These are phyloP conservation scores for Notolepis coatsorum DNA, from an alignment of 2,797 vertebrate species.

Conservation along the genomic window DNA sequence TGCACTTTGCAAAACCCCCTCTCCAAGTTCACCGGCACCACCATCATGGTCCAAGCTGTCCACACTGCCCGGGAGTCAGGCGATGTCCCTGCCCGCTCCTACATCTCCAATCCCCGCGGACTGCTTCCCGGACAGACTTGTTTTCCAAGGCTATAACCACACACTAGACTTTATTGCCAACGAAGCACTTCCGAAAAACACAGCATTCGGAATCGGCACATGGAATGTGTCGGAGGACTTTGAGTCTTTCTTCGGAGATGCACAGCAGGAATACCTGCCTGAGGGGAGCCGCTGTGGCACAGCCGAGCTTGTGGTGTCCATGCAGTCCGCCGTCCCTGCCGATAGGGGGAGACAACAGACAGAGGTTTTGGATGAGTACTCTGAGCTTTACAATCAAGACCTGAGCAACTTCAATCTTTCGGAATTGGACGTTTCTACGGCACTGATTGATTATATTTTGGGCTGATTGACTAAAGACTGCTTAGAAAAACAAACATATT, in stretches of 20 bases:
- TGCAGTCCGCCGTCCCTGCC: not conserved
- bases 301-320: not conserved
- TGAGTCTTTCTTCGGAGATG: constrained; percentile 25
- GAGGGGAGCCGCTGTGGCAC: constrained; percentile 10
- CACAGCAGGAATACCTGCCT: constrained; percentile 3
- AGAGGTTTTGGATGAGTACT: constrained; percentile 38
- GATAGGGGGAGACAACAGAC: constrained; percentile 2
- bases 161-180: not conserved
- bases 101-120: constrained; percentile 17
- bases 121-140: not conserved
- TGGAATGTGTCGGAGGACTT: constrained; percentile 49
- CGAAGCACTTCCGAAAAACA: not conserved
- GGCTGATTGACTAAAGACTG: constrained; percentile 17
- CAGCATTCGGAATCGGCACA: not conserved
- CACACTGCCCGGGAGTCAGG: not conserved
- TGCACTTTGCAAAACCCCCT: not conserved
- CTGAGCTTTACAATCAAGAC: constrained; percentile 50
- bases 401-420: constrained; percentile 54
- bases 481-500: not conserved
- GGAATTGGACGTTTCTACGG: constrained; percentile 61
- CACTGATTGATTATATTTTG: constrained; percentile 70
- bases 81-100: not conserved
- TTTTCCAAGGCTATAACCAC: not conserved
- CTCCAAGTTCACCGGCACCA: constrained; percentile 36
- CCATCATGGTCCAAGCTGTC: constrained; percentile 46